These are phyloP conservation scores for Pecten maximus DNA, from an alignment of 2,888 invertebrate genomes.

Conservation along the genomic window DNA sequence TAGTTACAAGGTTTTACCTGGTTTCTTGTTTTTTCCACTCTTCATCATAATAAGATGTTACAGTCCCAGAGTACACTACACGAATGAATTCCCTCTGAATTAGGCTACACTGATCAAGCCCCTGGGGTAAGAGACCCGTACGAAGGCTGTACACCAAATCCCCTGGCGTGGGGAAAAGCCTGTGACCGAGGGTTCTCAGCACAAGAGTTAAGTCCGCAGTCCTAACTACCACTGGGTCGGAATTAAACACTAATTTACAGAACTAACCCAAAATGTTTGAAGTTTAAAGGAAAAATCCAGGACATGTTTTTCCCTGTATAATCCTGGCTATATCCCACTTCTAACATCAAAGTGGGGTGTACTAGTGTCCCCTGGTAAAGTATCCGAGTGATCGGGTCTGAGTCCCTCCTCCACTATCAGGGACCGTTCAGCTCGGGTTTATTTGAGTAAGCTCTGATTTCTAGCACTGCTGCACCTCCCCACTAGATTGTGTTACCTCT, in stretches of 20 bases:
- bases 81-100: neutral
- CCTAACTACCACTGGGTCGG: neutral
- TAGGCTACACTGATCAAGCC: neutral
- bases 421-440: neutral
- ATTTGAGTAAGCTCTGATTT: constrained; percentile 9
- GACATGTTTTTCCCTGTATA: neutral
- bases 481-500: constrained; percentile 16
- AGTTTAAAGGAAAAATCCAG: constrained; percentile 16
- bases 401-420: neutral
- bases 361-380: neutral
- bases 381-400: neutral
- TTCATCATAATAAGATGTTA: neutral
- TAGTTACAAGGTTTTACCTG: neutral
- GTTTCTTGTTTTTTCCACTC: neutral
- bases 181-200: neutral
- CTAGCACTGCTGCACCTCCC: neutral
- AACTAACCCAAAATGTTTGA: neutral
- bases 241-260: constrained; percentile 7
- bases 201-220: neutral
- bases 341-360: neutral
- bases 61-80: neutral
- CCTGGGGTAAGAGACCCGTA: neutral
- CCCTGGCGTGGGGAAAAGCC: neutral
- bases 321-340: neutral
- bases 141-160: neutral